Conservation (phyloP, 2,113 vertebrate genomes). For the Coptodon bakossiorum region DNA sequence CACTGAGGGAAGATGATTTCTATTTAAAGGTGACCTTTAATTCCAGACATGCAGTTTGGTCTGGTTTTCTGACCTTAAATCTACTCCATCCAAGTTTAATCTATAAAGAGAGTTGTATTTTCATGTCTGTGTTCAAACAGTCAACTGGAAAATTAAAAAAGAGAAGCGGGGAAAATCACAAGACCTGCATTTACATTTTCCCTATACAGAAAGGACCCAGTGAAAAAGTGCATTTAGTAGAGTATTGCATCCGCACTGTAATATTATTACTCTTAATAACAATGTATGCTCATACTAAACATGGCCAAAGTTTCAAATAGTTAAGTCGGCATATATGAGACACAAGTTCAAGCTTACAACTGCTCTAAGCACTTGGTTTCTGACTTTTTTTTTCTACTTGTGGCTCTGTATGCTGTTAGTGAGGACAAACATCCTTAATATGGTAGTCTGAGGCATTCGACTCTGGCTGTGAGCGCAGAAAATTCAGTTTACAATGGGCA, state of each 20-base stretch:
- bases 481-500: neutral
- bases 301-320: neutral
- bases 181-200: neutral
- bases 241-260: neutral
- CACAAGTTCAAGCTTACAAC: neutral
- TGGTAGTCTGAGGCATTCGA: neutral
- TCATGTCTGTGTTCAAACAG: conserved; percentile 10
- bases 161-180: neutral
- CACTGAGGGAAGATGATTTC: neutral
- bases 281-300: neutral
- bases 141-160: neutral
- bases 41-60: neutral
- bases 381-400: neutral
- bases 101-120: conserved; percentile 33
- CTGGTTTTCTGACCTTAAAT: neutral
- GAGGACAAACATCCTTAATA: neutral
- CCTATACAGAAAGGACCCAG: neutral
- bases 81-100: neutral
- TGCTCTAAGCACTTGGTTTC: neutral
- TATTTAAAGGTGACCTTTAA: neutral
- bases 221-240: neutral
- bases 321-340: neutral
- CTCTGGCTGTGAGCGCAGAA: neutral
- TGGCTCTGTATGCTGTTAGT: neutral
- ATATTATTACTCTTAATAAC: neutral